phyloP scores from a whole-genome alignment of 2,113 vertebrate species.

The Terrapene triunguis region DNA sequence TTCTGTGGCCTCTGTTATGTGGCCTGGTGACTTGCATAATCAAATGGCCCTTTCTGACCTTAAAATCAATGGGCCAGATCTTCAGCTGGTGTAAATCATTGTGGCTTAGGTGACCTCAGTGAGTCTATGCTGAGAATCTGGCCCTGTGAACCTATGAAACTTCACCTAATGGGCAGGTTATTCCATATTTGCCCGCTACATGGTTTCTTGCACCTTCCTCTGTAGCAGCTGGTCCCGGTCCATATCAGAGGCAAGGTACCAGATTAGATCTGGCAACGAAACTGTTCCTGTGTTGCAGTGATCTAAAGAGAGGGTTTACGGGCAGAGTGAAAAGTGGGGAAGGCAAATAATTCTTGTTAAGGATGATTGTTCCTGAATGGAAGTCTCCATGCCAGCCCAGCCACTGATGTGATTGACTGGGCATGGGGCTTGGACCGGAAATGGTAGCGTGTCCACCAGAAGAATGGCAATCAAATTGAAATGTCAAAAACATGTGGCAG shows the following conservation, averaged over 20 bases:
- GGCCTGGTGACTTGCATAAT: no score
- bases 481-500: not conserved
- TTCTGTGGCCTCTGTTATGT: not conserved
- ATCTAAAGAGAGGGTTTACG: not conserved
- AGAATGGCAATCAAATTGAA: not conserved
- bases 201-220: not conserved
- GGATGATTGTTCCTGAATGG: not conserved
- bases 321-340: not conserved
- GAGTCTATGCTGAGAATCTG: not conserved
- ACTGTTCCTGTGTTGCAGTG: not conserved
- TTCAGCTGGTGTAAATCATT: not conserved
- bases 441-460: not conserved
- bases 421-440: not conserved
- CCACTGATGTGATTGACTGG: not conserved
- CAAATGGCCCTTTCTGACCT: not conserved
- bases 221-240: not conserved
- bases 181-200: not conserved
- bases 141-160: not conserved
- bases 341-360: not conserved
- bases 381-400: not conserved
- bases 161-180: not conserved
- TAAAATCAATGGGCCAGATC: not conserved
- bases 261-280: rapidly evolving
- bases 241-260: not conserved
- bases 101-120: rapidly evolving